Evolutionary conservation across 2,113 vertebrate species (phyloP), one percentile per base, ranked within the genome.

Genomic region (Neogobius melanostomus): DNA sequence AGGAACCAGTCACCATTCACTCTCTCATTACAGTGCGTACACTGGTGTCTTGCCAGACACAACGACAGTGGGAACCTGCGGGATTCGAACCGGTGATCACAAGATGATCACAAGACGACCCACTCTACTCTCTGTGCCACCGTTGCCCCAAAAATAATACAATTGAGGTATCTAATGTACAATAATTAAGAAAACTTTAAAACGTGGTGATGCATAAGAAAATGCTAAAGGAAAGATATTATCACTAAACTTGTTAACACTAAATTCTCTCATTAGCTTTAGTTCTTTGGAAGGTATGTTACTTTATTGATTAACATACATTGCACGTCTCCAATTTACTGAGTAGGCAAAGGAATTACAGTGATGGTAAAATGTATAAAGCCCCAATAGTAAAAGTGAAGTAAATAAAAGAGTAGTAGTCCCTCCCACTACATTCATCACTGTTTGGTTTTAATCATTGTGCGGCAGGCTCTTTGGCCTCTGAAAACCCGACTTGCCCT

Each of bases 381-480:
- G 11, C 6, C 21, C 5, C 16, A 21, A 63, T 17, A 45, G 44
- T 21, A 64, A 64, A 64, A 64, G 62, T 64, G 44, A 64, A 64
- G n/a, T 11, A 60, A 62, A 59, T 14, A 11, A 50, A 15, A 1
- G 1, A 46, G 52, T 15, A 12, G 8, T 14, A 1, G 0, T 62
- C 21, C 50, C 6, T 61, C 10, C 42, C 66, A 81, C 90, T 91
- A 86, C 87, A 91, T 90, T 90, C 88, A 89, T 90, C 93, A 90
- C 74, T 90, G 83, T 91, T 89, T 70, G 82, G 91, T 88, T 92
- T 85, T 85, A 86, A 83, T 85, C 80, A 73, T 77, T 71, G 83
- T 78, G 45, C 67, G 68, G 61, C 48, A 44, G 59, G 66, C 14
- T 72, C 56, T 21, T 28, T 74, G 63, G 68, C 72, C 70, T 79